Conservation (phyloP, 2,797 vertebrate species). For the Poecilia wingei region DNA sequence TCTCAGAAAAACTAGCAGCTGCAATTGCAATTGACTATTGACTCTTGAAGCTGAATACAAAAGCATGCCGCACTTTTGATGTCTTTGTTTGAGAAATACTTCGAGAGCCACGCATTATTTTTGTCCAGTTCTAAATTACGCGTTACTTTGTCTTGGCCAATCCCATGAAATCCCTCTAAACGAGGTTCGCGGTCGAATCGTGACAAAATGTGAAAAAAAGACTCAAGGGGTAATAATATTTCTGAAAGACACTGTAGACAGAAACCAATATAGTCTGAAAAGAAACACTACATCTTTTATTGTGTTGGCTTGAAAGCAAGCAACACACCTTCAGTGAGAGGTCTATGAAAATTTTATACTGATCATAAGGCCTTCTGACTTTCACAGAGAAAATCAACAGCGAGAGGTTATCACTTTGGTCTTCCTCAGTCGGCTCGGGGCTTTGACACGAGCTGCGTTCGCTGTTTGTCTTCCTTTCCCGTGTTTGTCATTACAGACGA, state of each 20-base stretch:
- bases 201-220: not conserved
- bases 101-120: not conserved
- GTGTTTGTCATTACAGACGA: slow-evolving; percentile 52
- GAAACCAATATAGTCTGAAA: not conserved
- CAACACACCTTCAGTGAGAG: slow-evolving; percentile 37
- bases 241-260: not conserved
- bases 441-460: slow-evolving; percentile 35
- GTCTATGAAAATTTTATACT: slow-evolving; percentile 55
- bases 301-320: slow-evolving; percentile 26
- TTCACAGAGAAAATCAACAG: slow-evolving; percentile 46
- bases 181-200: not conserved
- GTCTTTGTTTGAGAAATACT: slow-evolving; percentile 1
- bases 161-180: not conserved
- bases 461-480: slow-evolving; percentile 29
- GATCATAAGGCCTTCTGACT: slow-evolving; percentile 47
- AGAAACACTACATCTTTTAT: slow-evolving; percentile 6
- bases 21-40: not conserved
- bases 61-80: not conserved
- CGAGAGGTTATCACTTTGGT: slow-evolving; percentile 52
- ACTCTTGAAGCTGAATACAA: not conserved
- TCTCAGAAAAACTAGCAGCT: not conserved
- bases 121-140: not conserved
- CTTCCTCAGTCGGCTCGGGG: slow-evolving; percentile 49
- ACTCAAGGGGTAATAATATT: not conserved
- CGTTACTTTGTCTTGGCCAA: not conserved